Evolutionary conservation across 2,888 invertebrate genomes (phyloP).

Genomic region (Perizoma flavofasciatum): DNA sequence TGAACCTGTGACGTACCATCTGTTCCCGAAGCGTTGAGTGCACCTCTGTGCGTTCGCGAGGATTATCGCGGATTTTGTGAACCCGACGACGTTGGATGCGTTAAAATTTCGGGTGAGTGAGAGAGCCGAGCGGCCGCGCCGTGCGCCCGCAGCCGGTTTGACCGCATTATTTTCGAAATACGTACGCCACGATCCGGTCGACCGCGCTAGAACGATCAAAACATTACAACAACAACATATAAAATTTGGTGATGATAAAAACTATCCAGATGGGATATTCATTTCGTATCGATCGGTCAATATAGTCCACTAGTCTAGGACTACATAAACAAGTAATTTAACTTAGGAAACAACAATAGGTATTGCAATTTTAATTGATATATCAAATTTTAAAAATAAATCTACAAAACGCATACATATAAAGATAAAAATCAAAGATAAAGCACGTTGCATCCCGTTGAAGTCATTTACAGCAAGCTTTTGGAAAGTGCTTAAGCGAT

Average conservation of each 20-base stretch:
- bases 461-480: conserved; percentile 78
- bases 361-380: conserved; percentile 18
- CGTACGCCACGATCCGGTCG: conserved; percentile 80
- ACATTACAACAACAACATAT: conserved; percentile 78
- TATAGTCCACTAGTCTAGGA: conserved; percentile 23
- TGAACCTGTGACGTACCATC: conserved; percentile 73
- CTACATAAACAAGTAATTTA: conserved; percentile 28
- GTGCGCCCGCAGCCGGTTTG: conserved; percentile 79
- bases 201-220: conserved; percentile 78
- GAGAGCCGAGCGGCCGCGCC: conserved; percentile 73
- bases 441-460: conserved; percentile 63
- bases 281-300: conserved; percentile 42
- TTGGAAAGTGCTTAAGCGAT: conserved; percentile 71
- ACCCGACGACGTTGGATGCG: conserved; percentile 79
- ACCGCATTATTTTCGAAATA: conserved; percentile 84
- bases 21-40: conserved; percentile 75
- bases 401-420: conserved; percentile 6
- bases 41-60: conserved; percentile 45
- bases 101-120: conserved; percentile 83
- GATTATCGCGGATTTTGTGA: conserved; percentile 70
- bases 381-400: neutral
- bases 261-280: conserved; percentile 47
- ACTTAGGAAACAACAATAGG: conserved; percentile 32
- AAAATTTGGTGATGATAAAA: conserved; percentile 57
- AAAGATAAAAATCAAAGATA: conserved; percentile 16